These are phyloP conservation scores for Tetanocera ferruginea DNA, from an alignment of 2,888 invertebrate species.

Conservation along the genomic window DNA sequence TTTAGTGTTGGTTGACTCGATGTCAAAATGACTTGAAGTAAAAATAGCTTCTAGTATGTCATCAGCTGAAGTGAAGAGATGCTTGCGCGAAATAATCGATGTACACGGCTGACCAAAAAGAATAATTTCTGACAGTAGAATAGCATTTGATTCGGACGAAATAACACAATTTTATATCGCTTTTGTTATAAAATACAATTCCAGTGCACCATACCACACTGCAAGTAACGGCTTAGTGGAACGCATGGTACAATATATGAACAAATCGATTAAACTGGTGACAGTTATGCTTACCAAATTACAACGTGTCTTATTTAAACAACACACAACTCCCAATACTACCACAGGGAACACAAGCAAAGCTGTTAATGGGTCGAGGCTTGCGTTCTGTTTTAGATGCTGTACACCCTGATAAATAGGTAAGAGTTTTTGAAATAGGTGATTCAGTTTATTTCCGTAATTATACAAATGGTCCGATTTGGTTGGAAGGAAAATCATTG, in stretches of 20 bases:
- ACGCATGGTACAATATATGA: neutral
- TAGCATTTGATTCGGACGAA: neutral
- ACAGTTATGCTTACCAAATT: neutral
- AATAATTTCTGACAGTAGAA: neutral
- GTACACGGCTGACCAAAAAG: neutral
- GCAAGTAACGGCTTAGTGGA: neutral
- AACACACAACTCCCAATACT: neutral
- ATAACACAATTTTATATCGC: neutral
- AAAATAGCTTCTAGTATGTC: neutral
- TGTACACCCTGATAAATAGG: neutral
- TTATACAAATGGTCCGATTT: neutral
- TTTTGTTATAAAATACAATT: neutral
- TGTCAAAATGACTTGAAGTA: conserved; percentile 31
- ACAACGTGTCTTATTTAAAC: neutral
- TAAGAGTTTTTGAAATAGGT: neutral
- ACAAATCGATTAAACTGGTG: neutral
- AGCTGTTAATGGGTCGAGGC: neutral
- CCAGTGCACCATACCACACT: neutral
- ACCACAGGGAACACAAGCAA: neutral
- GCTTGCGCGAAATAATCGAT: neutral
- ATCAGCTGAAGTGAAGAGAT: neutral
- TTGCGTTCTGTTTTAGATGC: neutral
- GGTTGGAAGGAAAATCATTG: neutral
- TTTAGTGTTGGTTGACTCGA: conserved; percentile 24
- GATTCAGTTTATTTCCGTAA: neutral